Base-by-base conservation (phyloP, 2,888 invertebrate species). In the Caenorhabditis japonica region DNA sequence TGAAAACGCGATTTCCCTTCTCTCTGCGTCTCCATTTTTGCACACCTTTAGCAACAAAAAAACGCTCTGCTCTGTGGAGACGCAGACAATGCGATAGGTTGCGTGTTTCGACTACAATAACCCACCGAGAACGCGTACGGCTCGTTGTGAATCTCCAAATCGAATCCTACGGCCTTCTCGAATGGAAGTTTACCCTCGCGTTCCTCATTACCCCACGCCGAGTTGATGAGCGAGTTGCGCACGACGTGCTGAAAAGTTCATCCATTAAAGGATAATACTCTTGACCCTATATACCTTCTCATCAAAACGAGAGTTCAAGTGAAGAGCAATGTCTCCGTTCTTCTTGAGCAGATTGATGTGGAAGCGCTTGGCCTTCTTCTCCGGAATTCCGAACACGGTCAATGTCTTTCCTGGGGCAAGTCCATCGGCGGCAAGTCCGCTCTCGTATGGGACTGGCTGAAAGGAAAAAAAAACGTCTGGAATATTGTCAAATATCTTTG, bases 361-460 rank as follows among this genome's bases (percentile, higher is more conserved):
- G 80, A 82, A 82, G 36, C 81, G 44, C 64, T 80, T 82, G 56
- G 69, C 70, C 72, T 86, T 86, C 86, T 86, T 86, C 75, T 86
- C 86, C 25, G 85, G 84, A 44, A 80, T 80, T 44, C 83, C 86
- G 73, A 73, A 83, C 72, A 86, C 71, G 41, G 80, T 49, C 39
- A 86, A 79, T n/a, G 83, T 80, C 77, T 86, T 86, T 33, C 85
- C 86, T 23, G 82, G 81, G 8, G 83, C 79, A 52, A 86, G 75
- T 10, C 86, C 86, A 17, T 85, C 84, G 30, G 80, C 82, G 70
- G 81, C 79, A 39, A 86, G 77, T 68, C 86, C 86, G 56, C 81
- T 83, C 59, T 86, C 85, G 59, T 85, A 85, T 30, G 86, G 86
- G 33, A 86, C 83, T 30, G 85, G 86, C 81, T 86, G 66, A 69